Base-by-base conservation (phyloP, 2,888 invertebrate genomes). In the Sacculina carcini region DNA sequence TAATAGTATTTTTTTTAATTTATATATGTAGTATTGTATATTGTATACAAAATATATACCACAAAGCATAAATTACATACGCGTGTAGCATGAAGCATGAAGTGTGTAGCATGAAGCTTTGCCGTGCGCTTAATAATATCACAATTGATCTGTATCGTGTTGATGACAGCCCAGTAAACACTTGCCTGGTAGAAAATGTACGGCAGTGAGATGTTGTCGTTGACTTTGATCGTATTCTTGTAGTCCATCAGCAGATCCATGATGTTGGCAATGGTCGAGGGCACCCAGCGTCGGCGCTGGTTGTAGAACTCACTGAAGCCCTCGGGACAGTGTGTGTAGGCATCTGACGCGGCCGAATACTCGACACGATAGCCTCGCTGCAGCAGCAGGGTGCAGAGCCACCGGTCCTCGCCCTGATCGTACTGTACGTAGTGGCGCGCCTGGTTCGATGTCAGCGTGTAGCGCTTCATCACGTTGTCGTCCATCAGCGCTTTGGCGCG, bases 291-390 rank as follows among this genome's bases (percentile, higher is more conserved):
- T 63, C 96, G 78, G 56, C 96, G 78, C 67, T 96, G 96, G 63
- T 94, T 96, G 71, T 87, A 98, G 67, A 98, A 98, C 68, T 96
- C 96, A 62, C 82, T 85, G 67, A 96, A 96, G 32, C 80, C 74
- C 74, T 98, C 96, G 0, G 98, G 96, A 34, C 90, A 90, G 62
- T 92, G 94, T 2, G 96, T 98, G 68, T 94, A 86, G 24, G 96
- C 96, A 64, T 98, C 98, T 2, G 90, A 89, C n/a, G 96, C 98
- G 62, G 96, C 98, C 58, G 92, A 94, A 65, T 98, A 98, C 67
- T 98, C 96, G 1, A 94, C 94, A 57, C 94, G 77, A 66, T 96
- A 96, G 10, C 96, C 96, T 66, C 94, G 74, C 69, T 98, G 98
- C 12, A 98, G 71, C 16, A 98, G 69, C 38, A 98, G 69, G 0